Evolutionary conservation across 2,888 invertebrate species (phyloP), one percentile per base, ranked within the genome.

Genomic region (Sericinus montela): DNA sequence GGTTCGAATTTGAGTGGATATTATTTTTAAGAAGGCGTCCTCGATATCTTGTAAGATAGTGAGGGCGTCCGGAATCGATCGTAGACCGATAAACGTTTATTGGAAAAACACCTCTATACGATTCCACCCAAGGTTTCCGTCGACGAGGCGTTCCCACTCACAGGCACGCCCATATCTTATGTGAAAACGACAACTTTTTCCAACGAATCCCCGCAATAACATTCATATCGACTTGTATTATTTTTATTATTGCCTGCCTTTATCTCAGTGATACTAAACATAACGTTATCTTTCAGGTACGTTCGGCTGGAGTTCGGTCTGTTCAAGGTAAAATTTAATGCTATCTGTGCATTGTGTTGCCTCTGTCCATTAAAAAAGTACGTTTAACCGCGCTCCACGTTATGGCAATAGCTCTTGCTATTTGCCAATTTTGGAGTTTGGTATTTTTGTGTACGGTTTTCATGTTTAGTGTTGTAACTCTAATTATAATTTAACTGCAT

Each of bases 1-100:
- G 72, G 82, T 72, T 56, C 57, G 72, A 45, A 69, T 65, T 84
- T 23, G 51, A 38, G 29, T 57, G 63, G 55, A 41, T 25, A 32
- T 16, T 49, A 62, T 71, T 79, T 76, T 74, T 80, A 83, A 80
- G 88, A 86, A 88, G 88, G 88, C 88, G 88, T 86, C 77, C 73
- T 83, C 81, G 80, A 87, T 86, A 87, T 85, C 85, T 87, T 85
- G 77, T 63, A 82, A 87, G 87, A 87, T 87, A 86, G 87, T 84
- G 75, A 82, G 84, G 87, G 87, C 86, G 87, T 87, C 82, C 69
- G 76, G 75, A 75, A 79, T 75, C 80, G 87, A 87, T 87, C 85
- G 87, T 80, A 81, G 72, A 65, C 76, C 80, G 85, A 86, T 86
- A 80, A 72, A 65, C 68, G 60, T 52, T 65, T 83, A 85, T 83